These are phyloP conservation scores for Drosophila repleta DNA, from an alignment of 1,140 invertebrate species.

Conservation along the genomic window DNA sequence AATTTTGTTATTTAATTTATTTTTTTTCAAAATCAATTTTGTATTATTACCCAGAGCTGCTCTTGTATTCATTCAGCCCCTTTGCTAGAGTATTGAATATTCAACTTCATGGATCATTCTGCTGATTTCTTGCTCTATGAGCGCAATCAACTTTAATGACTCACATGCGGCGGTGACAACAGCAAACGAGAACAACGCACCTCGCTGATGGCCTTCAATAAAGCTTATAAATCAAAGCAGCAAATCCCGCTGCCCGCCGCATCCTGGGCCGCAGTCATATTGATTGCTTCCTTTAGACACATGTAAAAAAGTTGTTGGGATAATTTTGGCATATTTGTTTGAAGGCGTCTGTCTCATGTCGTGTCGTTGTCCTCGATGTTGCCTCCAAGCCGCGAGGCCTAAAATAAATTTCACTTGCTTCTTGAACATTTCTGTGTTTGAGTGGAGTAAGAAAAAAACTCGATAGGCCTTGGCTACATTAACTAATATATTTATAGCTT, in stretches of 20 bases:
- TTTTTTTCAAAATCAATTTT: no score
- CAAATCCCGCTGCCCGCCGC: slow-evolving; percentile 2
- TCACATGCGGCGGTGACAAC: slow-evolving; percentile 4
- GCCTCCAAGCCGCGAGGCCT: background rate
- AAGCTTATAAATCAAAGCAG: slow-evolving; percentile 53
- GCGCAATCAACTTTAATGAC: slow-evolving; percentile 54
- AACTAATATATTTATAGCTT: no score
- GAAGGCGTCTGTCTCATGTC: slow-evolving; percentile 23
- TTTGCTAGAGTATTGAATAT: background rate
- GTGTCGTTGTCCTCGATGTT: background rate
- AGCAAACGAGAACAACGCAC: background rate
- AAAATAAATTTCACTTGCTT: slow-evolving; percentile 19
- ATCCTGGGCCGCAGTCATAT: slow-evolving; percentile 17
- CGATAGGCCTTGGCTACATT: no score
- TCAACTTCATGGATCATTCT: background rate
- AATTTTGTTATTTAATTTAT: no score
- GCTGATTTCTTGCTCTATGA: background rate
- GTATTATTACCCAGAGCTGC: no score
- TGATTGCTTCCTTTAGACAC: slow-evolving; percentile 48
- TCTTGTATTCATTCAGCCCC: no score
- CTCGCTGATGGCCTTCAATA: slow-evolving; percentile 46
- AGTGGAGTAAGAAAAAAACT: no score
- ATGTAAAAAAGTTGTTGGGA: slow-evolving; percentile 38
- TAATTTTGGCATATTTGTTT: slow-evolving; percentile 46
- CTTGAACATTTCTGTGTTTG: background rate